These are phyloP conservation scores for Cassiopea xamachana DNA, from an alignment of 30 jellyfish, hydroid and myxozoan genomes.

Conservation along the genomic window DNA sequence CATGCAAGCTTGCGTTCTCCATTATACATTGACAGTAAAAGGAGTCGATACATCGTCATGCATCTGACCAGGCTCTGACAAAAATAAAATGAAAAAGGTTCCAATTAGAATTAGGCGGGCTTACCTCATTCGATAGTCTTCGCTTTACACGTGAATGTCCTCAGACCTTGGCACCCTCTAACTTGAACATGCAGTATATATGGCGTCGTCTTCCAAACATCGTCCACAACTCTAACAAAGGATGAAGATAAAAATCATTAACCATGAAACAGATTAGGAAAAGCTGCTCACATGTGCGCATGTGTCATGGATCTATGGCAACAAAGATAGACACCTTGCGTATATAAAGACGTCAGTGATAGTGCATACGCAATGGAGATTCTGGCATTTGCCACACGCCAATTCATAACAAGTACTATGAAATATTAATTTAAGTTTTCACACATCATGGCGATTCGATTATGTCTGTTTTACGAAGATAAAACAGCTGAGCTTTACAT, in stretches of 20 bases:
- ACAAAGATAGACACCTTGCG: neutral
- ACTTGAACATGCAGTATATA: neutral
- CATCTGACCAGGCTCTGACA: neutral
- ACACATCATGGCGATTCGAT: neutral
- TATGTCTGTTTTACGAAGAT: no score
- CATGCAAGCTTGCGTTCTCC: neutral
- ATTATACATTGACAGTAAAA: neutral
- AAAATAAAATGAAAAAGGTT: no score
- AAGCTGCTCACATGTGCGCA: conserved; percentile 2
- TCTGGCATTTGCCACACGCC: neutral
- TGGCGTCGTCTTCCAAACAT: neutral
- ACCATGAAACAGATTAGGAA: neutral
- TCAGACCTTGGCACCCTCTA: neutral
- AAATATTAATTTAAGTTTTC: no score
- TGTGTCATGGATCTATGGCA: conserved; percentile 5
- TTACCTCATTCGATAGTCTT: neutral
- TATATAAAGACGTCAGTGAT: neutral
- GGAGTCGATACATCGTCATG: neutral
- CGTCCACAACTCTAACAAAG: neutral
- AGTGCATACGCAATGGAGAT: neutral
- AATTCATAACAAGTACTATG: neutral
- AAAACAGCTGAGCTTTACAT: no score
- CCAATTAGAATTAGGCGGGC: neutral
- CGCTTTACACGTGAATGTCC: neutral
- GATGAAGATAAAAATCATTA: neutral